These are phyloP conservation scores for Chromobotia macracanthus DNA, from an alignment of 2,797 vertebrate species.

Conservation along the genomic window DNA sequence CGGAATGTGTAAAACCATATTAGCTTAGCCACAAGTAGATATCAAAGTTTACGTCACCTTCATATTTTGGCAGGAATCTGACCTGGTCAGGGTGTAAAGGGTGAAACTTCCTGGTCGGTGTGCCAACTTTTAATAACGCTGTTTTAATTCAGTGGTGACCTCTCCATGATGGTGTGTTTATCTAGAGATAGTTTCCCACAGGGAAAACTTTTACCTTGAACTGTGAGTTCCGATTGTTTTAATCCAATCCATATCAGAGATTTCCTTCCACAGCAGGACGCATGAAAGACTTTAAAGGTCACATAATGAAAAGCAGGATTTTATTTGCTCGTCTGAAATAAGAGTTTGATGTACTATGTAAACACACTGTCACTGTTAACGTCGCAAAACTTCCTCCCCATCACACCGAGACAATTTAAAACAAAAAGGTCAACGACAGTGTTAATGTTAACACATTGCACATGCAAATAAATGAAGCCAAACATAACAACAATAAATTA, in stretches of 20 bases:
- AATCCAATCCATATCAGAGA: not conserved
- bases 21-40: not conserved
- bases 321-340: not conserved
- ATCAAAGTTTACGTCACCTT: not conserved
- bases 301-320: not conserved
- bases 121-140: conserved; percentile 21
- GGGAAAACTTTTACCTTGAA: conserved; percentile 32
- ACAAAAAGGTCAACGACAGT: not conserved
- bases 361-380: not conserved
- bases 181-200: not conserved
- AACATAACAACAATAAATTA: too few species aligned
- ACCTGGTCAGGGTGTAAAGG: conserved; percentile 31
- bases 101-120: conserved; percentile 40
- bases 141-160: conserved; percentile 14
- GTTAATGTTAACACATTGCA: not conserved
- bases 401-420: not conserved
- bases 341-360: not conserved
- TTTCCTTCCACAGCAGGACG: not conserved
- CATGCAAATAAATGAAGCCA: too few species aligned
- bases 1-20: not conserved
- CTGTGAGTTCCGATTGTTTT: not conserved
- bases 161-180: conserved; percentile 17
- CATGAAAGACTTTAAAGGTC: not conserved
- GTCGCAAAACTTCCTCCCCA: not conserved
- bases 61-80: not conserved